A percentile compares a stretch with the other conserved stretches of the same genome.
Conservation (phyloP, 2,113 vertebrate genomes). For the Phoenicopterus ruber region DNA sequence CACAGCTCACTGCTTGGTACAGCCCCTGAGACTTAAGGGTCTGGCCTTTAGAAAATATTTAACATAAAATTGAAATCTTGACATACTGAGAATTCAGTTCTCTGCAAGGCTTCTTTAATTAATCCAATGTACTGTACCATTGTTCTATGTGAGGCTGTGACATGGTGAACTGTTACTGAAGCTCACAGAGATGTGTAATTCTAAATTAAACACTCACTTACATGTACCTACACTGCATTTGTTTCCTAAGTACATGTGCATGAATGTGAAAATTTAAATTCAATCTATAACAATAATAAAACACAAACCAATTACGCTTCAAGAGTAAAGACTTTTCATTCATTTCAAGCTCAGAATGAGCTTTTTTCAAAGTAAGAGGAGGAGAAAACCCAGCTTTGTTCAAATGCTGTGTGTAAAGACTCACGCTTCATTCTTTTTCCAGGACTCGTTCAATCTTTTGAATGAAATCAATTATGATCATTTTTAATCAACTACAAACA, state of each 20-base stretch:
- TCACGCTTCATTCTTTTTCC: conserved; percentile 41
- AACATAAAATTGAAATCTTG: conserved; percentile 92
- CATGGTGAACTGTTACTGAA: conserved; percentile 74
- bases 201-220: conserved; percentile 76
- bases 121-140: conserved; percentile 80
- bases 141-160: conserved; percentile 74
- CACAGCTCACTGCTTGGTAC: conserved; percentile 86
- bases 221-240: conserved; percentile 57
- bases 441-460: conserved; percentile 37
- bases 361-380: conserved; percentile 28
- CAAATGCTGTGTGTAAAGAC: conserved; percentile 27
- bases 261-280: conserved; percentile 69
- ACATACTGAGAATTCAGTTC: conserved; percentile 84
- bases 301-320: conserved; percentile 47
- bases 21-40: conserved; percentile 90
- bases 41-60: conserved; percentile 94
- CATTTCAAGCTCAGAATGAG: conserved; percentile 57
- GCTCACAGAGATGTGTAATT: conserved; percentile 75
- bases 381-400: conserved; percentile 61
- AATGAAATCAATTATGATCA: conserved; percentile 28
- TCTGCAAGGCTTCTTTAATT: conserved; percentile 84
- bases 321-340: conserved; percentile 60
- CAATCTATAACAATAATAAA: conserved; percentile 52
- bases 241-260: conserved; percentile 33
- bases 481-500: conserved; percentile 2